Evolutionary conservation across 2,113 vertebrate genomes (phyloP), one percentile per base, ranked within the genome.

Genomic region (Numenius arquata): DNA sequence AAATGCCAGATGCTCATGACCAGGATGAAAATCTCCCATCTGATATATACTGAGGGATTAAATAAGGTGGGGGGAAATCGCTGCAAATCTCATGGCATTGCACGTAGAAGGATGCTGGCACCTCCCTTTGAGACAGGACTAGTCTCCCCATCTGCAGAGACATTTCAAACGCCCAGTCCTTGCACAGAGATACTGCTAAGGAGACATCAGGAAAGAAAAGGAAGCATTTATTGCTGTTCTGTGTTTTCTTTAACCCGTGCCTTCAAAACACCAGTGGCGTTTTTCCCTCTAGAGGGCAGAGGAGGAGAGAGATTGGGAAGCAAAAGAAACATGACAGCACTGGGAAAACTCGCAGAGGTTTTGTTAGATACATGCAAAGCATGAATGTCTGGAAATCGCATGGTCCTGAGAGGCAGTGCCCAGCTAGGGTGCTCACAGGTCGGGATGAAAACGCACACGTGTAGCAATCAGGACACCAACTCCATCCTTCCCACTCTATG

Each of bases 261-360:
- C 38, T 81, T 80, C 22, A 38, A 63, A 91, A 40, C 14, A 7
- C 29, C 27, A 23, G 52, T 52, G 38, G 34, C 2, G 3, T 14
- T 84, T 79, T 90, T 75, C 36, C 74, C 89, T 89, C 70, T 82
- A 91, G 87, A 93, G 91, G 91, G 91, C 84, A 82, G 91, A 85
- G 66, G 48, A 79, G 52, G 87, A 77, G 86, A 90, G 68, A 87
- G 67, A 86, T 87, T 11, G 36, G 58, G 23, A 74, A 72, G 26
- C 16, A 48, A 72, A 16, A 56, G 22, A 70, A 53, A n/a, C 11
- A 1, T 4, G 25, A 34, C 45, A 61, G 45, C 20, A 34, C 12
- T 0, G 9, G 45, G 30, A 61, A n/a, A 55, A n/a, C 43, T 58
- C 2, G 0, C 15, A 36, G 30, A n/a, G 53, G 14, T 79, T 95